phyloP scores from a whole-genome alignment of 2,888 invertebrate genomes.

The Polyommatus icarus region DNA sequence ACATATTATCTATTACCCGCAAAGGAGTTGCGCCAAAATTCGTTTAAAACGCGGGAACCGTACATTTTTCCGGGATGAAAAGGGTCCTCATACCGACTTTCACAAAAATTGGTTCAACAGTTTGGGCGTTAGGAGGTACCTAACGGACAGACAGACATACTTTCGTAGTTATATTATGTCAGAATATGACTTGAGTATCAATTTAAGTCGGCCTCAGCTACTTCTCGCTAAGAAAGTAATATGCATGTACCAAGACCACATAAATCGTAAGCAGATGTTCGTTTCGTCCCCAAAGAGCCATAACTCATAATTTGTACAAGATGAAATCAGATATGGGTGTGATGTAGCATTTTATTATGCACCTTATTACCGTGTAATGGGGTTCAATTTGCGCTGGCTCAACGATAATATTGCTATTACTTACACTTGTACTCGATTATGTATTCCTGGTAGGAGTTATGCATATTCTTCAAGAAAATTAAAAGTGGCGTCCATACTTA shows the following conservation, averaged over 20 bases:
- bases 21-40: too few relatives aligned
- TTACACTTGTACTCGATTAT: slow-evolving; percentile 7
- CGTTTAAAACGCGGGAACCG: too few relatives aligned
- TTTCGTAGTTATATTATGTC: too few relatives aligned
- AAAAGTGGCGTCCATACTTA: neutral
- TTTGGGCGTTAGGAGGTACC: too few relatives aligned
- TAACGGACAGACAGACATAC: too few relatives aligned
- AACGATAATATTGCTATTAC: neutral
- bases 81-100: too few relatives aligned
- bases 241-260: neutral
- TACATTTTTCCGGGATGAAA: too few relatives aligned
- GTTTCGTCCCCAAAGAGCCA: neutral
- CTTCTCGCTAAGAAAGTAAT: neutral
- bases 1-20: too few relatives aligned
- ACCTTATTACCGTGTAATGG: neutral
- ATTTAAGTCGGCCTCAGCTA: neutral
- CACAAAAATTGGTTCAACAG: too few relatives aligned
- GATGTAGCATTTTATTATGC: slow-evolving; percentile 1
- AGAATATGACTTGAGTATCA: neutral
- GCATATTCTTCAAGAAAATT: neutral
- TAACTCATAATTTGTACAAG: slow-evolving; percentile 21
- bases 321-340: slow-evolving; percentile 21
- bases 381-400: neutral
- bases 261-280: slow-evolving; percentile 20
- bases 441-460: slow-evolving; percentile 8